Conservation (phyloP, 2,797 vertebrate genomes). For the Eidolon dupreanum region DNA sequence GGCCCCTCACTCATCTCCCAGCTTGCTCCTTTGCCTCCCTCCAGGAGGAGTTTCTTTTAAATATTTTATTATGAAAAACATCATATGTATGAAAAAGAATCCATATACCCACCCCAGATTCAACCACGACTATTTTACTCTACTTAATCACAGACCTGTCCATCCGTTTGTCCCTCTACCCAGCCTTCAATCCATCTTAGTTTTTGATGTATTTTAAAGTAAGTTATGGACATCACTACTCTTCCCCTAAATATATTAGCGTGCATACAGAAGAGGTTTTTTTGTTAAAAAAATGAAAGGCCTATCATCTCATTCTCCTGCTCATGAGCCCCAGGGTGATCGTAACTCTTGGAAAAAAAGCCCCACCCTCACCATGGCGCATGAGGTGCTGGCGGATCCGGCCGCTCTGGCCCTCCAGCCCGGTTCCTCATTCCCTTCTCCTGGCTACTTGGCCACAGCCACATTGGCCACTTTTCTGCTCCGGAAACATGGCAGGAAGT, state of each 20-base stretch:
- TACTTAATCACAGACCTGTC: not conserved
- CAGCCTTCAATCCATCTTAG: not conserved
- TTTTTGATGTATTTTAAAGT: not conserved
- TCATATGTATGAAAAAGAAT: not conserved
- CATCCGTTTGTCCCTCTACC: not conserved
- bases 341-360: not conserved
- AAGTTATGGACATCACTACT: not conserved
- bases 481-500: not conserved
- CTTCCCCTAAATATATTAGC: not conserved
- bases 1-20: not conserved
- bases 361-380: not conserved
- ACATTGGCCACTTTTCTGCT: not conserved
- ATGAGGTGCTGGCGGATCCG: too few relatives aligned
- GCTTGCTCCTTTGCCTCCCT: not conserved
- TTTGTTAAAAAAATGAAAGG: not conserved
- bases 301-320: not conserved
- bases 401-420: not conserved
- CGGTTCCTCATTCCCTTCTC: not conserved
- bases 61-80: not conserved
- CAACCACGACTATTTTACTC: not conserved
- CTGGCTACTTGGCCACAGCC: not conserved
- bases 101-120: not conserved
- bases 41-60: not conserved
- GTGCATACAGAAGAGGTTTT: not conserved
- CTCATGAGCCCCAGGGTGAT: not conserved